Evolutionary conservation across 2,113 vertebrate species (phyloP), one percentile per base, ranked within the genome.

Genomic region (Albula goreensis): DNA sequence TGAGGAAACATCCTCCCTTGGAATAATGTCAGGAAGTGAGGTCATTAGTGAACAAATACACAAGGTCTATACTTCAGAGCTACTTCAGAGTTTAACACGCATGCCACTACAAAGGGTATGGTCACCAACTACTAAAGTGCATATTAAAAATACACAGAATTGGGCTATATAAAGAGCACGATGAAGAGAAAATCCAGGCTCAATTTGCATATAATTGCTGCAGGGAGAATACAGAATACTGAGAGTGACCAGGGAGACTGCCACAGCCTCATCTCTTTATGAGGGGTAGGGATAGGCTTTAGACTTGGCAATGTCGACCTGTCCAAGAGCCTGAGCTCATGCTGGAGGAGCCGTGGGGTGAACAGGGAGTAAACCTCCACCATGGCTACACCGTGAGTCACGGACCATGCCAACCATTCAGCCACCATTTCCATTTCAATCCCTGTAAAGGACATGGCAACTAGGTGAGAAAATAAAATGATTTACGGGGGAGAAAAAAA

Each of bases 251-350:
- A 70, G 82, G n/a, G 48, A 56, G 25, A 56, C 50, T 10, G 17
- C 17, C 12, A 25, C 53, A 50, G 84, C 77, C 17, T 12, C 8
- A 3, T 48, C 15, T 25, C 51, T 22, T 22, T 52, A 31, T 74
- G n/a, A 83, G 13, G 31, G 25, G 57, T 6, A 63, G 66, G 48
- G 81, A 51, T 11, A 52, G 10, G 8, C 89, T 90, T 89, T 12
- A 52, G 10, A 8, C 89, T 90, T 89, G 89, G 82, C 93, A 93
- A 93, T 91, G 93, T 90, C 91, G 92, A 87, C 78, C 89, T 90
- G 93, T 93, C 92, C 89, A 87, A 93, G 92, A 90, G 84, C 85
- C 88, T 92, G 87, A 90, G 85, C 91, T 93, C 92, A 90, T 78
- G 56, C 50, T 81, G 82, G 86, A 89, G 88, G 87, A 85, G 90